phyloP scores from a whole-genome alignment of 2,888 invertebrate genomes.

The Sepiola atlantica region DNA sequence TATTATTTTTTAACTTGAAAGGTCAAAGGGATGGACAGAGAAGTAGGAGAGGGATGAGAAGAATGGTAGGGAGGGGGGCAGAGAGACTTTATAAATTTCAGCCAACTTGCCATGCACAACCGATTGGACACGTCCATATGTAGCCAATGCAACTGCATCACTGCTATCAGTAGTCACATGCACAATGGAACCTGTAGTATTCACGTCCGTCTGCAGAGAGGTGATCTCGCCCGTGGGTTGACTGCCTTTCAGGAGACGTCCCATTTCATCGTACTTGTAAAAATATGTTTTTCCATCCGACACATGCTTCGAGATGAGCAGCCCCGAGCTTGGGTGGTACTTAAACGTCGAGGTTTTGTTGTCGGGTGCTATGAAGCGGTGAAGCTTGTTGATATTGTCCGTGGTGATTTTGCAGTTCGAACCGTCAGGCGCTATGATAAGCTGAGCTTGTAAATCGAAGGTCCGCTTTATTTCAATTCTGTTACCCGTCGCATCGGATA shows the following conservation, averaged over 20 bases:
- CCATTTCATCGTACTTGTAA: constrained; percentile 92
- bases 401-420: constrained; percentile 80
- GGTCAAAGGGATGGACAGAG: background rate
- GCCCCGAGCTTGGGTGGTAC: constrained; percentile 89
- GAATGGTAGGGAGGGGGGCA: background rate
- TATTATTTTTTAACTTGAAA: background rate
- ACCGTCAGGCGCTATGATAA: constrained; percentile 77
- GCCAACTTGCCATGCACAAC: constrained; percentile 73
- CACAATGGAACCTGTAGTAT: constrained; percentile 73
- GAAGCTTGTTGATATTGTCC: constrained; percentile 93
- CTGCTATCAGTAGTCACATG: constrained; percentile 73
- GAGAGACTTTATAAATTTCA: constrained; percentile 37
- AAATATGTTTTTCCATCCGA: constrained; percentile 85
- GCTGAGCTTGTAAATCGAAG: constrained; percentile 86
- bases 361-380: constrained; percentile 89
- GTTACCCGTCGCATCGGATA: constrained; percentile 91
- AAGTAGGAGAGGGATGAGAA: background rate
- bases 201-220: constrained; percentile 74
- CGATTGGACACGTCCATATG: constrained; percentile 74
- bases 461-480: constrained; percentile 90
- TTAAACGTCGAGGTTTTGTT: constrained; percentile 95
- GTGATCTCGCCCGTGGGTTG: constrained; percentile 95
- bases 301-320: constrained; percentile 79
- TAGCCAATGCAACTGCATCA: constrained; percentile 73
- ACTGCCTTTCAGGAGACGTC: constrained; percentile 88